Base-by-base conservation (phyloP, 2,888 invertebrate species). In the Dendrolimus pini region DNA sequence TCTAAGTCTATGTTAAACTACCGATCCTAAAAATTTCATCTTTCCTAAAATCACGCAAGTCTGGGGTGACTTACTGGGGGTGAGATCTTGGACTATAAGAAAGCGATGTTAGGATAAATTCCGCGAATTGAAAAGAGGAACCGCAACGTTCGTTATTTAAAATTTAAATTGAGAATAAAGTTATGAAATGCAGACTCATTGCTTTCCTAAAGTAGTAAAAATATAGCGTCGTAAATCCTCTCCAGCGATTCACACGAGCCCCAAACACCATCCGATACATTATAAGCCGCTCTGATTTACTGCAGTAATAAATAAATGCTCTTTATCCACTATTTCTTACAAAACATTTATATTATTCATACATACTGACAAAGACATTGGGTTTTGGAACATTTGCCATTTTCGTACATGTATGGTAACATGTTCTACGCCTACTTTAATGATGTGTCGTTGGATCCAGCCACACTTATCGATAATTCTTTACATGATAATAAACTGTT, bases 201-300 rank as follows among this genome's bases (percentile, higher is more conserved):
- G 56, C 58, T 57, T 60, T 61, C 54, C 56, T 65, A 63, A 65
- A 67, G 65, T 68, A 65, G 68, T 72, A 70, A 76, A 75, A 72
- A 76, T 73, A 69, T 67, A 65, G 65, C 61, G 67, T 71, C 72
- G 66, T 75, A 74, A 76, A 77, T 75, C 66, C 58, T 59, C 59
- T 42, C 41, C 62, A 59, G 59, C 58, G 62, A 67, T 60, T 65
- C 55, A 55, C 47, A 14, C 10, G 47, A 55, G 54, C 54, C 41
- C n/a, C 54, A 41, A 55, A 55, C 41, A n/a, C 55, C 64, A 68
- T 65, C 69, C 79, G 75, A 78, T 80, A 83, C 79, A 80, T 82
- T 83, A 80, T 78, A 76, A 77, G 74, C 74, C 61, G 62, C 63
- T 61, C 65, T 80, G 84, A 85, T 84, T 83, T 85, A 85, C 74